These are phyloP conservation scores for Tachystola acroxantha DNA, from an alignment of 2,888 invertebrate genomes.

Conservation along the genomic window DNA sequence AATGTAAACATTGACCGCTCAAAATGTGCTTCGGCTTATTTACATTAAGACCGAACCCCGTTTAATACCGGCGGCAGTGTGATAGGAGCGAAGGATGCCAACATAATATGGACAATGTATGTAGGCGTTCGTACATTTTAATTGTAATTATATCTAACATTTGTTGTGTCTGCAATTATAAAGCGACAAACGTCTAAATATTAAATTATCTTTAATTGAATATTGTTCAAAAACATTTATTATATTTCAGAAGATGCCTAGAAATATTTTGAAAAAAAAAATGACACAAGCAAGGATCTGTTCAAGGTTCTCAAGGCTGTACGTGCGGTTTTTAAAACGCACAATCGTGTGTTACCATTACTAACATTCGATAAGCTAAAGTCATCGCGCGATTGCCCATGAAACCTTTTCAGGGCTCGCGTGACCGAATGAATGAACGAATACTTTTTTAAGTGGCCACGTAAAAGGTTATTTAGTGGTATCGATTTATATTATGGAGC, in stretches of 20 bases:
- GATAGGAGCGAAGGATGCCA: too few relatives aligned
- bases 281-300: too few relatives aligned
- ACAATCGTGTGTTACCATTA: neutral
- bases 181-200: too few relatives aligned
- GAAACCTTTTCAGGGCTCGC: slow-evolving; percentile 36
- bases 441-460: slow-evolving; percentile 35
- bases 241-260: too few relatives aligned
- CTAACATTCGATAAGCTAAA: slow-evolving; percentile 18
- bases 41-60: slow-evolving; percentile 19
- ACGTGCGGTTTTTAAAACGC: neutral
- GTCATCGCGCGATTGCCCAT: slow-evolving; percentile 20
- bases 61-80: slow-evolving; percentile 10
- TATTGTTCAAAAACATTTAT: too few relatives aligned
- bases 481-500: slow-evolving; percentile 42
- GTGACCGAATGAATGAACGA: slow-evolving; percentile 34
- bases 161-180: too few relatives aligned
- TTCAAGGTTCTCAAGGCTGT: too few relatives aligned
- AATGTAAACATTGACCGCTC: slow-evolving; percentile 29
- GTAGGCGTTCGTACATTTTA: too few relatives aligned
- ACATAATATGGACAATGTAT: too few relatives aligned
- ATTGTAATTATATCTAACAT: too few relatives aligned
- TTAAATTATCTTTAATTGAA: too few relatives aligned
- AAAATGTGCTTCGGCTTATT: slow-evolving; percentile 14
- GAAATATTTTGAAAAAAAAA: too few relatives aligned
- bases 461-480: slow-evolving; percentile 58